A percentile compares a stretch with the other conserved stretches of the same genome.
These are phyloP conservation scores for Conus ventricosus DNA, from an alignment of 1,140 invertebrate species.

Conservation along the genomic window DNA sequence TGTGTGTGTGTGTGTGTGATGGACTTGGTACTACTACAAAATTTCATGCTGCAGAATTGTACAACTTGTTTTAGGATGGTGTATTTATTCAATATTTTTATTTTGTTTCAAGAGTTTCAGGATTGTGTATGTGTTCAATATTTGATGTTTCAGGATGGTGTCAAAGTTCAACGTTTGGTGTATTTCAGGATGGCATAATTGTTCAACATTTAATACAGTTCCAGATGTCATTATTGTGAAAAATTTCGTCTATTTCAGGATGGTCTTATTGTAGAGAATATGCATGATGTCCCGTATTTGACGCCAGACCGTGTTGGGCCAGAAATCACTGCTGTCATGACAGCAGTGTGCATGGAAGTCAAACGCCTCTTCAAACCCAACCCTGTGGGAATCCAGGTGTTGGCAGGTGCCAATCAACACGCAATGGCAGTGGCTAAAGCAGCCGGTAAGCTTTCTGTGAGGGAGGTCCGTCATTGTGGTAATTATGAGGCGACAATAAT, in stretches of 20 bases:
- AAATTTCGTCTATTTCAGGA: conserved; percentile 77
- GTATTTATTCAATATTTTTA: background rate
- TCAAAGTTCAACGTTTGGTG: too few species aligned
- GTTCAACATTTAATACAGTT: too few species aligned
- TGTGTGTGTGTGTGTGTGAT: too few species aligned
- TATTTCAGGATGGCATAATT: too few species aligned
- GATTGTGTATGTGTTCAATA: too few species aligned
- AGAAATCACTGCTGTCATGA: conserved; percentile 84
- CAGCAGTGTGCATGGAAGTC: conserved; percentile 70
- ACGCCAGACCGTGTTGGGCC: conserved; percentile 79
- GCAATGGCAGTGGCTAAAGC: conserved; percentile 93
- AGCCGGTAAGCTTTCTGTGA: conserved; percentile 83
- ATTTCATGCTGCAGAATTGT: background rate
- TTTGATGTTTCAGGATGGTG: too few species aligned
- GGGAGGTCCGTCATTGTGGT: background rate
- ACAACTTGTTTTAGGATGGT: background rate
- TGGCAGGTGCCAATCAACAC: conserved; percentile 87
- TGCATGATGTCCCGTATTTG: conserved; percentile 89
- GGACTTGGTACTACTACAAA: background rate
- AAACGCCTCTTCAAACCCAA: conserved; percentile 52
- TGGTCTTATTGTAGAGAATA: conserved; percentile 88
- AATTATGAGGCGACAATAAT: background rate
- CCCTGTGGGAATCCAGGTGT: conserved; percentile 82
- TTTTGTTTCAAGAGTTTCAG: background rate
- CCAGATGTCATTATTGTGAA: too few species aligned